Conservation (phyloP, 2,888 invertebrate genomes). For the Apantesis nais region DNA sequence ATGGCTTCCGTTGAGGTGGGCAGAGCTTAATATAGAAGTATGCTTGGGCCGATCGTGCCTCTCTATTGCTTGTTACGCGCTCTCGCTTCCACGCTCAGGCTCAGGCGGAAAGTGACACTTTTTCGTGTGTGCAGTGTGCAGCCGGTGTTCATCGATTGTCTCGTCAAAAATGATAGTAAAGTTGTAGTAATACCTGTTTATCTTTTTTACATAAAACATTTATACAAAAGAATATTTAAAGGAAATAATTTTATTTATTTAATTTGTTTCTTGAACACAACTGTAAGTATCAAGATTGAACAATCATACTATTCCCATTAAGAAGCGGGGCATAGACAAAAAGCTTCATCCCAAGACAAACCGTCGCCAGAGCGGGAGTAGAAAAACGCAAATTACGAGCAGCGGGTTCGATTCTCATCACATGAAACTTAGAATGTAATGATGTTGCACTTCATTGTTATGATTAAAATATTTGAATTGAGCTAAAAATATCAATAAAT, state of each 20-base stretch:
- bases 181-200: no score
- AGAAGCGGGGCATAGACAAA: slow-evolving; percentile 63
- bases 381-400: slow-evolving; percentile 80
- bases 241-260: neutral
- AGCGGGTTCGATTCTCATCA: slow-evolving; percentile 76
- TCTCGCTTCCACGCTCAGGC: no score
- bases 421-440: slow-evolving; percentile 59
- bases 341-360: slow-evolving; percentile 70
- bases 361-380: slow-evolving; percentile 59
- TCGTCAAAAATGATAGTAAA: no score
- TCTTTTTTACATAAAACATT: no score
- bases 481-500: neutral
- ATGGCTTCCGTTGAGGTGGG: no score
- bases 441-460: slow-evolving; percentile 34
- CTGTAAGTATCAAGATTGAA: slow-evolving; percentile 35
- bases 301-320: slow-evolving; percentile 54
- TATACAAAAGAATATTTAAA: no score
- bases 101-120: no score
- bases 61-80: no score
- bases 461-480: slow-evolving; percentile 18
- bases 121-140: no score
- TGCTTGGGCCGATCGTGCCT: no score
- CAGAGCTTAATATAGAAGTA: no score
- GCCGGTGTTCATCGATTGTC: no score
- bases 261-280: neutral